Evolutionary conservation across 30 jellyfish, hydroid and myxozoan species (phyloP), one percentile per base, ranked within the genome.

Genomic region (Pseudorhiza aurosa): DNA sequence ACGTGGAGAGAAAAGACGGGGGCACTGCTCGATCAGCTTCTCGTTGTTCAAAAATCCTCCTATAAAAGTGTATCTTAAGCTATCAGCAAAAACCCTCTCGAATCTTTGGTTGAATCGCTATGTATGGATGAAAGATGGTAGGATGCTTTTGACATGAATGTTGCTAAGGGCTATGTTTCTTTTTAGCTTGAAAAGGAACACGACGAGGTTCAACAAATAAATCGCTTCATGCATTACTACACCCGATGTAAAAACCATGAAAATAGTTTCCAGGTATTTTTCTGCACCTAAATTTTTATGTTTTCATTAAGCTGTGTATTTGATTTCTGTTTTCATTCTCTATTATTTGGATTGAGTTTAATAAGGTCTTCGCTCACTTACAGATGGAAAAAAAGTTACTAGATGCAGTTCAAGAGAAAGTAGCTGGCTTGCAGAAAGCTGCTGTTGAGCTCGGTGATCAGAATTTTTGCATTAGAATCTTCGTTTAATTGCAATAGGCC

Each of bases 171-270:
- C n/a, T 51, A 21, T 53, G 1, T 64, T 32, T n/a, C 9, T 1
- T 47, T 31, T 53, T 53, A 85, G 96, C 33, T 74, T 33, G 90
- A 85, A 56, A 50, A 68, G 27, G 90, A 85, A 8, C 87, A 72
- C 46, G 87, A 75, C 15, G 70, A 64, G 36, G 83, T 68, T 4
- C 74, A 72, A 25, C 45, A 18, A 25, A 53, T 75, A 4, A 76
- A 85, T 29, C 86, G 90, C 19, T 74, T 85, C 30, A 60, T 85
- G 77, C 96, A 85, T 64, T 85, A 85, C 53, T 85, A 44, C 45
- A 63, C 96, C 21, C 65, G 90, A 64, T 85, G 76, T 58, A 67
- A 75, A 33, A 85, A 75, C 45, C 96, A 85, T 24, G 85, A 74
- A 15, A 74, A 75, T 60, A 85, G 96, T 45, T 85, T 85, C 47